Base-by-base conservation (phyloP, 37 sponge, comb jelly and placozoan species). In the Bolinopsis microptera region DNA sequence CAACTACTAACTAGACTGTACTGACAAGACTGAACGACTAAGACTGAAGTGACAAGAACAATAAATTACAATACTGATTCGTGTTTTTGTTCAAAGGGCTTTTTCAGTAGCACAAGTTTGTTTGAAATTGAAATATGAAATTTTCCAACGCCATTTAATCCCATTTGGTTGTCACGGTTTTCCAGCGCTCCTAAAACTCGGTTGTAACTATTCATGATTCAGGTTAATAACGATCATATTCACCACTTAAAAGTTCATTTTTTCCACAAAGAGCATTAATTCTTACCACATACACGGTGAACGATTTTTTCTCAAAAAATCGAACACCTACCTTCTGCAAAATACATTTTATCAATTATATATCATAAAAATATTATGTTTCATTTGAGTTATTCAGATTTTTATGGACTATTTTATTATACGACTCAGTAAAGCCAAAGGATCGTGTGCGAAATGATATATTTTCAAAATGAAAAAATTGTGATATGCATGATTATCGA, bases 321-420 rank as follows among this genome's bases (percentile, higher is more conserved):
- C 13, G 61, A 18, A n/a, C n/a, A n/a, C n/a, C n/a, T n/a, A n/a
- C n/a, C 13, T 18, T 13, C 61, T 13, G 13, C 61, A 48, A 48
- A 48, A 48, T 48, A 48, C 61, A 48, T 48, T 48, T n/a, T 48
- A 48, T 48, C 61, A 48, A 48, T 48, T 48, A 77, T 77, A 35
- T 35, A 77, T 77, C 21, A 77, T 32, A 16, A 77, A 32, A 35
- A 32, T 32, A 77, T 77, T 77, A 32, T 77, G 80, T 77, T 32
- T 27, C 80, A 32, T 77, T 70, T 77, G 80, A 77, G 80, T 77
- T 77, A 77, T 77, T 77, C 80, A 77, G 80, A 77, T 77, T 77
- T 77, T 77, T 77, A 77, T 77, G 80, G 61, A 48, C 61, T 48
- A 77, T 77, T 77, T 77, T 77, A 77, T 77, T 77, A 32, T 77